These are phyloP conservation scores for Phylloscopus trochilus DNA, from an alignment of 2,113 vertebrate species.

Conservation along the genomic window DNA sequence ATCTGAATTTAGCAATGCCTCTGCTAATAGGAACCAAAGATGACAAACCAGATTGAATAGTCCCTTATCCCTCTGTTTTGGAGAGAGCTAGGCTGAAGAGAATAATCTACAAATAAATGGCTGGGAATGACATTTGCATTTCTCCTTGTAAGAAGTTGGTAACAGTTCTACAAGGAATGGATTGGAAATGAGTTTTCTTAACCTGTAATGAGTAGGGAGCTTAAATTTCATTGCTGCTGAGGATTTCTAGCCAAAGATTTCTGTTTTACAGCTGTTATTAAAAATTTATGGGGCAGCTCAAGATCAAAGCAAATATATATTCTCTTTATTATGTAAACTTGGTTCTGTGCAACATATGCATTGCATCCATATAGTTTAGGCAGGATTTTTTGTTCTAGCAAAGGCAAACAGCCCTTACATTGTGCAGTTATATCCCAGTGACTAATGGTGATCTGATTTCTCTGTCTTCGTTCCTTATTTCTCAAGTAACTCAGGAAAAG, in stretches of 20 bases:
- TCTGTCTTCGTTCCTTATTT: not conserved
- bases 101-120: not conserved
- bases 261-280: conserved; percentile 31
- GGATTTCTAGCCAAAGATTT: not conserved
- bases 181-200: not conserved
- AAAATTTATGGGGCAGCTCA: conserved; percentile 29
- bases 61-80: not conserved
- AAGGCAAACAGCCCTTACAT: not conserved
- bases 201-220: not conserved
- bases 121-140: not conserved
- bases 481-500: not conserved
- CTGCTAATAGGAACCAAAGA: not conserved
- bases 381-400: not conserved
- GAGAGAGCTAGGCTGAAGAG: not conserved
- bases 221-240: not conserved
- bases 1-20: not conserved
- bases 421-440: not conserved
- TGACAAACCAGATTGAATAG: not conserved
- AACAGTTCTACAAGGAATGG: not conserved
- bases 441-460: not conserved
- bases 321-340: conserved; percentile 14
- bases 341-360: not conserved
- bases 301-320: conserved; percentile 43
- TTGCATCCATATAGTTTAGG: not conserved
- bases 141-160: not conserved